A percentile compares a stretch with the other conserved stretches of the same genome.
Evolutionary conservation across 2,888 invertebrate species (phyloP).

Genomic region (Lasioglossum villosulum): DNA sequence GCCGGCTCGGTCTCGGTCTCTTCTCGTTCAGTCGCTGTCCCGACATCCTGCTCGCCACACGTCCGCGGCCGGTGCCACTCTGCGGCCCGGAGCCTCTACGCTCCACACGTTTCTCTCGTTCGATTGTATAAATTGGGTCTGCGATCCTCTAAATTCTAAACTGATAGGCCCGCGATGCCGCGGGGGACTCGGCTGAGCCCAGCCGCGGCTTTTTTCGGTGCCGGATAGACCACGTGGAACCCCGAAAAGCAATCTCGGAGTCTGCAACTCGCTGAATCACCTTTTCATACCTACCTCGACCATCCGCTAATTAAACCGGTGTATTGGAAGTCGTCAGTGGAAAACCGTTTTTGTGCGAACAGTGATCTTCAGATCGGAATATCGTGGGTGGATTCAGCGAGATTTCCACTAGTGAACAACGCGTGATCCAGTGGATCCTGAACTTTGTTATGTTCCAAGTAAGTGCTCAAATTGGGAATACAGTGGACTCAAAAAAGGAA

Average conservation of each 20-base stretch:
- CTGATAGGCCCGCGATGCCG: conserved; percentile 41
- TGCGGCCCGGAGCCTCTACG: not conserved
- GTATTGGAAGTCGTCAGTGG: not conserved
- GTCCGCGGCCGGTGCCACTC: conserved; percentile 35
- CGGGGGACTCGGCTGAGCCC: conserved; percentile 20
- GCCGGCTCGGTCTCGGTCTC: conserved; percentile 36
- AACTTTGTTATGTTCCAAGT: not conserved
- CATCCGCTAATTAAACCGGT: not conserved
- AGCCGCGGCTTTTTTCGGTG: conserved; percentile 35
- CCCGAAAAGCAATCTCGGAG: not conserved
- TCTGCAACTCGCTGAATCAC: not conserved
- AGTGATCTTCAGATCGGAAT: conserved; percentile 16
- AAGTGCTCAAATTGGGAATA: not conserved
- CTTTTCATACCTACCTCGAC: not conserved
- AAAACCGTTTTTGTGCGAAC: not conserved
- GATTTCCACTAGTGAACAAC: not conserved
- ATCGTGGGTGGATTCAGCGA: conserved; percentile 1
- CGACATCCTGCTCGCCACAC: conserved; percentile 71
- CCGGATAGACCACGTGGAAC: conserved; percentile 50
- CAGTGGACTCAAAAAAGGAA: conserved; percentile 5
- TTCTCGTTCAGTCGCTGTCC: conserved; percentile 73
- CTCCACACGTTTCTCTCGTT: conserved; percentile 34
- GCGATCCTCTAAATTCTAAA: not conserved
- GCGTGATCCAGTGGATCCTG: not conserved
- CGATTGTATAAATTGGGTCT: not conserved